Base-by-base conservation (phyloP, 2,888 invertebrate species). In the Phyto melanocephala region DNA sequence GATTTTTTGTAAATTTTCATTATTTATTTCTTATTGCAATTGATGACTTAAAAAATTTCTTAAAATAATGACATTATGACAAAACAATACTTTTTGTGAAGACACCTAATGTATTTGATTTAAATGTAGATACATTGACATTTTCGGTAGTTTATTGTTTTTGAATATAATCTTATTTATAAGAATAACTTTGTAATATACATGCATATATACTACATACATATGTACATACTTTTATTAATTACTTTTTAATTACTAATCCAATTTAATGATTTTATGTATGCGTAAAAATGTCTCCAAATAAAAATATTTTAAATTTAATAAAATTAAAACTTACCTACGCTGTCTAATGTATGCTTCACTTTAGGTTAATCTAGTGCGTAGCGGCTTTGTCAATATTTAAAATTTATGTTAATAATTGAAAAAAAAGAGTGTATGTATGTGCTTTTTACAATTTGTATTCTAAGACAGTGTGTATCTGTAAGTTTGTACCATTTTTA, bases 241-340 rank as follows among this genome's bases (percentile, higher is more conserved):
- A 42, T 33, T 13, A 71, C 28, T 10, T 47, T 28, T 24, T 24
- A 40, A 8, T 62, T 71, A 60, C 71, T 71, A 71, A 71, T 17
- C 37, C 47, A 37, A 45, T 47, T 37, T 3, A 10, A 68, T 11
- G 13, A 28, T 28, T 28, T 28, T 54, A 54, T 33, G 2, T 54
- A 54, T 15, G 7, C 33, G 33, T 56, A 35, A 17, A 1, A 47
- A 17, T 40, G 15, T 40, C 8, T 35, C 13, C n/a, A 50, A 35
- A n/a, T 11, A 28, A 54, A 28, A 7, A 6, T 24, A 7, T 54
- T 1, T 33, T 7, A 15, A 56, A 8, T 56, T n/a, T 2, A 35
- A 22, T 15, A 40, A 15, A 37, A 47, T 50, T 65, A 7, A 35
- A 65, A 11, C 4, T 15, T 50, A 15, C 8, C 33, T 33, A 13